Conservation (phyloP, 53 echinoderm and acorn worm species). For the Henricia sp. region DNA sequence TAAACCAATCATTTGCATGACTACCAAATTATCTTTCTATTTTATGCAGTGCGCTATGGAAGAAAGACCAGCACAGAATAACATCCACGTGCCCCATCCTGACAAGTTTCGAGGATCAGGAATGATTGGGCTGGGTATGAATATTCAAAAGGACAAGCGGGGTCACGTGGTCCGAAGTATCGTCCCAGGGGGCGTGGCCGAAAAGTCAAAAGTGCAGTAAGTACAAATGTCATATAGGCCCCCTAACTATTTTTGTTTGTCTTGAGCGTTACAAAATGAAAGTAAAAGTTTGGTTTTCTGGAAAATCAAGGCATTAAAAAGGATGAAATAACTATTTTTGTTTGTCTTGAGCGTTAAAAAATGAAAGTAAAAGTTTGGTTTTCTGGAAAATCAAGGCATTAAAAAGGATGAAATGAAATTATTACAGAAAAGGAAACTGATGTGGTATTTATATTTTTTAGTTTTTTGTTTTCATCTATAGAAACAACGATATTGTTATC, state of each 20-base stretch:
- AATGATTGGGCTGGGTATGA: slow-evolving; percentile 1
- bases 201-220: not conserved
- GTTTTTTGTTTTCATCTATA: not conserved
- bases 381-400: no score
- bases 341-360: no score
- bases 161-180: not conserved
- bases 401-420: no score
- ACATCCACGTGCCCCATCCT: slow-evolving; percentile 8
- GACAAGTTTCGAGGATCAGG: not conserved
- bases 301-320: no score
- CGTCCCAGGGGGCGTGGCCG: not conserved
- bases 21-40: no score
- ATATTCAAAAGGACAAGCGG: not conserved
- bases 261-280: no score
- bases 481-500: slow-evolving; percentile 27
- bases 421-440: no score
- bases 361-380: no score
- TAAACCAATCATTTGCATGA: no score
- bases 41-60: not conserved
- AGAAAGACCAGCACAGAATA: not conserved
- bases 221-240: not conserved
- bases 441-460: not conserved
- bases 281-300: no score
- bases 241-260: no score
- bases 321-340: no score